Percentiles rank a stretch among this genome's conserved stretches.
These are phyloP conservation scores for Hydractinia symbiolongicarpus DNA, from an alignment of 30 jellyfish, hydroid and myxozoan genomes.

Conservation along the genomic window DNA sequence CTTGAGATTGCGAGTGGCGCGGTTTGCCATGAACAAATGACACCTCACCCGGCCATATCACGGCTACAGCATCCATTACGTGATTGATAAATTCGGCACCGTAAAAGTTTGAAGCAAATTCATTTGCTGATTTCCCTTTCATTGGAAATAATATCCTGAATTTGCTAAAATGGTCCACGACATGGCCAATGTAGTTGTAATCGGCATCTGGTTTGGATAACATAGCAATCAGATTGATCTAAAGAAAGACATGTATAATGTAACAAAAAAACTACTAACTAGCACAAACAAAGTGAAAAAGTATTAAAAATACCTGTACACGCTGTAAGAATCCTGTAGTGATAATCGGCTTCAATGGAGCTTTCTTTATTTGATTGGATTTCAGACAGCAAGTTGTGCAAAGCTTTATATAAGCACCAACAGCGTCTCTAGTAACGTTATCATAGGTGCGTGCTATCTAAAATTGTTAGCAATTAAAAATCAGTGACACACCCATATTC, in stretches of 20 bases:
- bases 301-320: too few species aligned
- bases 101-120: background rate
- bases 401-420: too few species aligned
- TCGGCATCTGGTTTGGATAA: constrained; percentile 1
- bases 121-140: constrained; percentile 1
- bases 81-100: background rate
- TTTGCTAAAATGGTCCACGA: constrained; percentile 4
- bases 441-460: too few species aligned
- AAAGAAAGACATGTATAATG: background rate
- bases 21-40: constrained; percentile 21
- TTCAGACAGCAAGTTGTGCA: too few species aligned
- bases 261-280: too few species aligned
- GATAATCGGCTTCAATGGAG: too few species aligned
- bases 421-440: too few species aligned
- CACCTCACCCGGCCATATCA: constrained; percentile 34
- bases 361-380: too few species aligned
- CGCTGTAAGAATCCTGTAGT: too few species aligned
- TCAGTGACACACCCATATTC: too few species aligned
- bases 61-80: constrained; percentile 10
- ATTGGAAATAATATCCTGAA: constrained; percentile 2
- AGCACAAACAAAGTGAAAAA: too few species aligned
- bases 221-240: constrained; percentile 3
- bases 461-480: too few species aligned
- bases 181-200: constrained; percentile 8
- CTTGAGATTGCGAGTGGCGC: constrained; percentile 29